A percentile compares a stretch with the other conserved stretches of the same genome.
phyloP scores from a whole-genome alignment of 2,113 vertebrate genomes.

The Plecotus auritus region DNA sequence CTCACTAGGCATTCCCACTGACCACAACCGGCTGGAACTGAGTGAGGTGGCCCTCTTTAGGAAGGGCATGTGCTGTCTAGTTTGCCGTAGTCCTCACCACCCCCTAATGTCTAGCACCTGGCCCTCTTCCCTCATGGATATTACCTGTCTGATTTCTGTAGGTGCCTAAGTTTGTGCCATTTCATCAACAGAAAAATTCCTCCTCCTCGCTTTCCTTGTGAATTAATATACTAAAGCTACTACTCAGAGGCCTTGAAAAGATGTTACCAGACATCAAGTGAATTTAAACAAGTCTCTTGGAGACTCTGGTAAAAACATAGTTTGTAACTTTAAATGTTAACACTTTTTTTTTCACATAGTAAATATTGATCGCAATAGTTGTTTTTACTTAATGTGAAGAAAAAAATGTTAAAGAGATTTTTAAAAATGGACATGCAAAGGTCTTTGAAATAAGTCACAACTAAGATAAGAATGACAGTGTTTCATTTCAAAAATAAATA shows the following conservation, averaged over 20 bases:
- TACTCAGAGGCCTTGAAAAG: not conserved
- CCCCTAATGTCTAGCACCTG: not conserved
- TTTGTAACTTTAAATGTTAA: not conserved
- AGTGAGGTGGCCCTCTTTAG: not conserved
- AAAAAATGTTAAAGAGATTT: not conserved
- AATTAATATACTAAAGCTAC: not conserved
- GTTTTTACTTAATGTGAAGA: not conserved
- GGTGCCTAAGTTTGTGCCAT: not conserved
- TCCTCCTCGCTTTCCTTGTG: not conserved
- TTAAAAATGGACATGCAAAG: not conserved
- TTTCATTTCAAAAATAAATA: not conserved
- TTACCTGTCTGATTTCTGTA: not conserved
- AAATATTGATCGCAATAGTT: not conserved
- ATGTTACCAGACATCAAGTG: not conserved
- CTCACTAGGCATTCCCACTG: not conserved
- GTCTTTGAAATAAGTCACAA: not conserved
- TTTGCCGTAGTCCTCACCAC: not conserved
- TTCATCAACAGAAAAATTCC: not conserved
- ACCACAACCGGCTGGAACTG: rapidly evolving
- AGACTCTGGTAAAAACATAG: not conserved
- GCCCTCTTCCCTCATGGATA: not conserved
- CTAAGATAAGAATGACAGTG: not conserved
- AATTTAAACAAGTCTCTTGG: not conserved
- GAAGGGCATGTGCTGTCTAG: rapidly evolving
- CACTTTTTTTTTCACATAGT: not conserved